Base-by-base conservation (phyloP, 2,797 vertebrate species). In the Sebastes vulpes region DNA sequence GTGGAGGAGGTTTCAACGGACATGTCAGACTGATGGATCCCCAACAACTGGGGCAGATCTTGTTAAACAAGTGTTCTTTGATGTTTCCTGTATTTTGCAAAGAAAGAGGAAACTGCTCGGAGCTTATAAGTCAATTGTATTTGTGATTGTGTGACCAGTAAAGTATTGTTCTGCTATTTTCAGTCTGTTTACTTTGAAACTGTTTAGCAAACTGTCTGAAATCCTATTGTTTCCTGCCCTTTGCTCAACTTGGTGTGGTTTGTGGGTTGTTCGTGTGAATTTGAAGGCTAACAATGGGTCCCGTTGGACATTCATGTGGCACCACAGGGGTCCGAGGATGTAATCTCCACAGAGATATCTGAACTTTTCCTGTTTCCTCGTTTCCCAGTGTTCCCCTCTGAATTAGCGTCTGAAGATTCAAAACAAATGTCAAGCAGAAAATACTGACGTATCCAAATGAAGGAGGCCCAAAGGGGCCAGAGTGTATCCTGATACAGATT, bases 321-420 rank as follows among this genome's bases (percentile, higher is more conserved):
- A 77, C 86, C 78, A 20, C 56, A 29, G 81, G 82, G 76, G 65
- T 74, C 74, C 32, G 9, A 18, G 29, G 77, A 84, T 87, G 50
- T 72, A 20, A 90, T 89, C 84, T 83, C 63, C 9, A 52, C 29
- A 28, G 16, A 69, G 31, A 72, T 71, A 82, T 70, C 57, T 4
- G 8, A 69, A 50, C 48, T 4, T 68, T 89, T 90, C 87, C 91
- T 90, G 85, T 86, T 89, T 72, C 54, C 32, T 31, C 89, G 81
- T 86, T 89, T 72, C 54, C 32, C 35, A 35, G 57, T 74, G 54
- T 74, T 67, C 67, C 50, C 28, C 8, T 32, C 23, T 9, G 57
- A 74, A 75, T 56, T 23, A 21, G 18, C 3, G 3, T 72, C 21
- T 28, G 35, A 77, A 69, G 57, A 87, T 77, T 69, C 23, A 48